Evolutionary conservation across 2,797 vertebrate genomes (phyloP).

Genomic region (Scleropages formosus): DNA sequence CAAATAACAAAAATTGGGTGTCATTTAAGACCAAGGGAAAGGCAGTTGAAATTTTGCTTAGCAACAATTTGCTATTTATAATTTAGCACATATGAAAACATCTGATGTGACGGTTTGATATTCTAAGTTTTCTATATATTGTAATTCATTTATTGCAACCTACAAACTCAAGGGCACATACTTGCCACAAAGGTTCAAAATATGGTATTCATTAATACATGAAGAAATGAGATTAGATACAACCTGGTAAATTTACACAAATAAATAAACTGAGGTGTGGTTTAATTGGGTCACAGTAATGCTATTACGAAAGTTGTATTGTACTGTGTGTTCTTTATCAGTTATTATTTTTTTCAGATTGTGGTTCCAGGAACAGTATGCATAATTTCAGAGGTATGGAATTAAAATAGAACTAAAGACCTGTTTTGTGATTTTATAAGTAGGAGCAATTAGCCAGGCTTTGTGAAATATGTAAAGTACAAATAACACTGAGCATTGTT

Average conservation of each 20-base stretch:
- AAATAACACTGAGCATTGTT: constrained; percentile 10
- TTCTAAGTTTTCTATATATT: constrained; percentile 35
- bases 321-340: no score
- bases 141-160: no score
- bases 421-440: constrained; percentile 18
- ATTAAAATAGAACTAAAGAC: neutral
- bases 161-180: neutral
- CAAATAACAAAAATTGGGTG: neutral
- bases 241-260: no score
- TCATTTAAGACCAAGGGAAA: neutral
- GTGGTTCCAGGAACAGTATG: neutral
- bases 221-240: no score
- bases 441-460: neutral
- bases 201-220: no score
- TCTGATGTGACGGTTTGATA: constrained; percentile 27
- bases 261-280: no score
- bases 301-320: no score
- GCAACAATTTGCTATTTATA: constrained; percentile 41
- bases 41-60: constrained; percentile 37
- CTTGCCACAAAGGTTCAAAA: neutral
- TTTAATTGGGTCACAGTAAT: no score
- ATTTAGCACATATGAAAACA: constrained; percentile 39
- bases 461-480: neutral
- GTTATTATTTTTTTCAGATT: no score
- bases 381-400: constrained; percentile 6